phyloP scores from a whole-genome alignment of 2,797 vertebrate genomes.

The Poeciliopsis turneri region DNA sequence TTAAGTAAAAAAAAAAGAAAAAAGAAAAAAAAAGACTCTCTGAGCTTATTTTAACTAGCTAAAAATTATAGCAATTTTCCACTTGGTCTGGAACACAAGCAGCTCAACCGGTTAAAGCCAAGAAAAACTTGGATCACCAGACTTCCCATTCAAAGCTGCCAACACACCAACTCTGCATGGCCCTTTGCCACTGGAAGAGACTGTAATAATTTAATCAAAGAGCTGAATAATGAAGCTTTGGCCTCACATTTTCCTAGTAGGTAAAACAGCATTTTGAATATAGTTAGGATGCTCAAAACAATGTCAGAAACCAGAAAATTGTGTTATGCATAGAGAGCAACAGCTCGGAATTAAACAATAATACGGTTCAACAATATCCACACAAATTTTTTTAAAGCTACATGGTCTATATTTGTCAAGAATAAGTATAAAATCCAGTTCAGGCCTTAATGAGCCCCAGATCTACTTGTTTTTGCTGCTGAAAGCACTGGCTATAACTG shows the following conservation, averaged over 20 bases:
- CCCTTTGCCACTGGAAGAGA: not conserved
- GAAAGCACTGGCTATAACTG: not conserved
- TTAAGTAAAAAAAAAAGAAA: not conserved
- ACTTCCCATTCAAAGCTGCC: not conserved
- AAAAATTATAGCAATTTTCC: not conserved
- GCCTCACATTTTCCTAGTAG: not conserved
- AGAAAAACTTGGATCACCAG: conserved; percentile 3
- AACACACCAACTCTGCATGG: not conserved
- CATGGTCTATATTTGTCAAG: not conserved
- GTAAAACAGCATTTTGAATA: not conserved
- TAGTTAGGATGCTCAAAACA: not conserved
- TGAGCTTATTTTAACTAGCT: not conserved
- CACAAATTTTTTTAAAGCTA: not conserved
- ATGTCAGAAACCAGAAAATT: not conserved
- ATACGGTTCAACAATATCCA: not conserved
- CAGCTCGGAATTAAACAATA: not conserved
- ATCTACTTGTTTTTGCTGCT: not conserved
- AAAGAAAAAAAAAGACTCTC: not conserved
- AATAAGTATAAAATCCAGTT: not conserved
- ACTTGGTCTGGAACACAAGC: not conserved
- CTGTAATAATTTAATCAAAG: not conserved
- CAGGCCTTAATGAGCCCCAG: not conserved
- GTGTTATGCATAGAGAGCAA: not conserved
- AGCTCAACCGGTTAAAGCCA: not conserved
- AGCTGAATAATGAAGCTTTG: not conserved